These are phyloP conservation scores for Stratiolaelaps scimitus DNA, from an alignment of 1,140 invertebrate species.

Conservation along the genomic window DNA sequence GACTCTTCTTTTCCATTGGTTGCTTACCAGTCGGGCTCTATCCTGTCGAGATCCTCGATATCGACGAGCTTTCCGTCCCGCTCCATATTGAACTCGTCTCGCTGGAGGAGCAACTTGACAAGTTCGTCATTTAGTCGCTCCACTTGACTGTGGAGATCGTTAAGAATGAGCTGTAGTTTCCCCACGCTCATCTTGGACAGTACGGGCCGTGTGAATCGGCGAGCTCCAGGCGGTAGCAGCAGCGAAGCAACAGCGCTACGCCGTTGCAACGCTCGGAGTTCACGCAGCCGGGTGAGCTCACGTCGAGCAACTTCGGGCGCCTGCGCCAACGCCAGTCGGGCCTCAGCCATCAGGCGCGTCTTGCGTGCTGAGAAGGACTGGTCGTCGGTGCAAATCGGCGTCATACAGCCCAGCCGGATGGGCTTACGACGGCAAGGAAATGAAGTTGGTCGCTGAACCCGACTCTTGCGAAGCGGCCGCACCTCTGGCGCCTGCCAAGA, in stretches of 20 bases:
- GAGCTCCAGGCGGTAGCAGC: slow-evolving; percentile 1
- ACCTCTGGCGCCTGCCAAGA: not conserved
- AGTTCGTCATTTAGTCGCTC: slow-evolving; percentile 14
- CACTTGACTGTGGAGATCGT: not conserved
- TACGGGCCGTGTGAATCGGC: slow-evolving; percentile 7
- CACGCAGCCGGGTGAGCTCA: not conserved
- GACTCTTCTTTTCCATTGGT: too few species aligned
- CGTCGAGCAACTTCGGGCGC: not conserved
- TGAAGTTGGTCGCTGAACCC: slow-evolving; percentile 11
- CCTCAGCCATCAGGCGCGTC: slow-evolving; percentile 15
- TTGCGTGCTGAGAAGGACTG: slow-evolving; percentile 13
- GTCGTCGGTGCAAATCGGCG: slow-evolving; percentile 17
- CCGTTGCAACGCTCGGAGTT: not conserved
- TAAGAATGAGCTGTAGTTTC: slow-evolving; percentile 10
- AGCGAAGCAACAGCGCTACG: slow-evolving; percentile 12
- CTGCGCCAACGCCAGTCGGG: slow-evolving; percentile 11
- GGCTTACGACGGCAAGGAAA: slow-evolving; percentile 22
- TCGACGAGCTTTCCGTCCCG: slow-evolving; percentile 19
- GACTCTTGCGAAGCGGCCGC: not conserved
- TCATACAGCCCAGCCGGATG: slow-evolving; percentile 23
- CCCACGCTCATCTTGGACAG: not conserved
- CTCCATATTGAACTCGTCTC: slow-evolving; percentile 22
- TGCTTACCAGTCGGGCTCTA: slow-evolving; percentile 23
- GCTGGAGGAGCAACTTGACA: slow-evolving; percentile 9
- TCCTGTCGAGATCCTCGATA: slow-evolving; percentile 22